Evolutionary conservation across 2,888 invertebrate genomes (phyloP).

Genomic region (Elgonia sp.): DNA sequence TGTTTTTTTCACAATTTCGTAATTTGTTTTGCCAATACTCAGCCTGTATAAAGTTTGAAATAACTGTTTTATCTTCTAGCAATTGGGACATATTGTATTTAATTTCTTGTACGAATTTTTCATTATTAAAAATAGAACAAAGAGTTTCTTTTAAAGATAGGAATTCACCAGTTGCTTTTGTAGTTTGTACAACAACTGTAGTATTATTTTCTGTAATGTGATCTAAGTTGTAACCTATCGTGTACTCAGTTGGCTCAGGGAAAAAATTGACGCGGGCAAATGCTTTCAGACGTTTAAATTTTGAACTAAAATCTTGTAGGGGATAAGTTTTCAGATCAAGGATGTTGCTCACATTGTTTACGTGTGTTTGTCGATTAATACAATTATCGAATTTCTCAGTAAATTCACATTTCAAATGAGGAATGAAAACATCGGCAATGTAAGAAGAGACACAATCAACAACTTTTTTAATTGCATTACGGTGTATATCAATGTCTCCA

Average conservation of each 20-base stretch:
- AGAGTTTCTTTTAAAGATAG: constrained; percentile 43
- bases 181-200: neutral
- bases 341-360: no score
- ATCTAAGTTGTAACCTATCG: neutral
- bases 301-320: no score
- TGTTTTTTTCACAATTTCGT: no score
- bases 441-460: constrained; percentile 28
- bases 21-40: constrained; percentile 35
- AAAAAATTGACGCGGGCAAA: no score
- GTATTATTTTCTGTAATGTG: neutral
- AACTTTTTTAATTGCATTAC: constrained; percentile 44
- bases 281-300: no score
- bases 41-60: constrained; percentile 49
- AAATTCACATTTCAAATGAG: constrained; percentile 44
- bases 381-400: constrained; percentile 13
- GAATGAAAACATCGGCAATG: constrained; percentile 41
- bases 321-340: no score
- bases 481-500: constrained; percentile 22
- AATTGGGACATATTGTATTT: constrained; percentile 4
- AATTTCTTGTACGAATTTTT: no score
- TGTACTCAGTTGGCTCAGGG: constrained; percentile 25
- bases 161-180: constrained; percentile 32
- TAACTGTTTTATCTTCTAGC: constrained; percentile 33
- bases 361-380: no score
- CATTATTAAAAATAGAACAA: neutral